Percentiles rank a stretch among this genome's conserved stretches.
Conservation (phyloP, 2,888 invertebrate genomes). For the Operophtera brumata region DNA sequence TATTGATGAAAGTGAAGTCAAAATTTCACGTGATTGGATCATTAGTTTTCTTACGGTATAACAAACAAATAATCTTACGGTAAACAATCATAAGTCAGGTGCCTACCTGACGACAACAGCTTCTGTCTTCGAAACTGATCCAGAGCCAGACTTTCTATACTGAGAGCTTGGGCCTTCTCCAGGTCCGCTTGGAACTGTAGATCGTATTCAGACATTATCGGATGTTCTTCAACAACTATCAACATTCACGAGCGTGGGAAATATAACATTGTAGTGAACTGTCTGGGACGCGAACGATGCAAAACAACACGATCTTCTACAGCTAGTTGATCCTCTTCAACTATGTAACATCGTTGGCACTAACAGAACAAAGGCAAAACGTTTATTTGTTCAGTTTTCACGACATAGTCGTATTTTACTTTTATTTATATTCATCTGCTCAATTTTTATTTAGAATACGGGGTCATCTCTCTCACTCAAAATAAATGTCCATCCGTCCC, state of each 20-base stretch:
- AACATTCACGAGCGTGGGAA: slow-evolving; percentile 62
- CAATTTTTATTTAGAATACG: slow-evolving; percentile 45
- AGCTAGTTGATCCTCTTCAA: too few relatives aligned
- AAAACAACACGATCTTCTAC: slow-evolving; percentile 38
- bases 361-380: slow-evolving; percentile 49
- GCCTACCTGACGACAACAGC: slow-evolving; percentile 78
- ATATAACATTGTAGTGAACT: slow-evolving; percentile 51
- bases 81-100: slow-evolving; percentile 69
- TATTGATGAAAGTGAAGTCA: too few relatives aligned
- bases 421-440: slow-evolving; percentile 36
- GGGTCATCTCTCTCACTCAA: slow-evolving; percentile 37
- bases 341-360: slow-evolving; percentile 14
- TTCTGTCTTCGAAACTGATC: slow-evolving; percentile 90
- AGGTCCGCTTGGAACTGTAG: slow-evolving; percentile 92
- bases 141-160: slow-evolving; percentile 91
- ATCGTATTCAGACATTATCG: slow-evolving; percentile 85
- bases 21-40: too few relatives aligned
- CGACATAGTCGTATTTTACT: slow-evolving; percentile 49
- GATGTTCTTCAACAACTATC: slow-evolving; percentile 50
- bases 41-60: not conserved
- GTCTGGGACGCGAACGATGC: slow-evolving; percentile 45
- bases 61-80: too few relatives aligned
- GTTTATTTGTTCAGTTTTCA: slow-evolving; percentile 48
- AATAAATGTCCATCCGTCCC: slow-evolving; percentile 21
- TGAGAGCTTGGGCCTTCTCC: slow-evolving; percentile 92